Conservation (phyloP, 1,140 invertebrate species). For the Arion vulgaris region DNA sequence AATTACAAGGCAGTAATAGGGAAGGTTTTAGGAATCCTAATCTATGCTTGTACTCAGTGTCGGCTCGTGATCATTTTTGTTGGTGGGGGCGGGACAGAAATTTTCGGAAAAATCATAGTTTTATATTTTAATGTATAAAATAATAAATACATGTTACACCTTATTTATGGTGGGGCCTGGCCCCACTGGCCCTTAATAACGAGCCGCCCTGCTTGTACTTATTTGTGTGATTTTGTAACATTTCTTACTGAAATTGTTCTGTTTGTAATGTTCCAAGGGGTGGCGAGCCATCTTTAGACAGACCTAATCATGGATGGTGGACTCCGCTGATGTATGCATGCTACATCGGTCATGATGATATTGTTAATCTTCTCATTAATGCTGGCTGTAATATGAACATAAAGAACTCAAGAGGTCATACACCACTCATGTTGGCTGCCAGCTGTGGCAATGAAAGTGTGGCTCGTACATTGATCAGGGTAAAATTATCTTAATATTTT, state of each 20-base stretch:
- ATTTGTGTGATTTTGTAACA: too few relatives aligned
- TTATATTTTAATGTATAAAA: too few relatives aligned
- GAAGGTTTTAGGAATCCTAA: too few relatives aligned
- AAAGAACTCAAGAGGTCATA: constrained; percentile 73
- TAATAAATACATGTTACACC: too few relatives aligned
- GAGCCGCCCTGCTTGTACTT: too few relatives aligned
- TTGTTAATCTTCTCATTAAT: constrained; percentile 72
- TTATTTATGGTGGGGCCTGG: too few relatives aligned
- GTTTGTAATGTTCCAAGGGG: neutral
- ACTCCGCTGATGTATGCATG: constrained; percentile 76
- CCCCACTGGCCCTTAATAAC: too few relatives aligned
- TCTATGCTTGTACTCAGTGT: too few relatives aligned
- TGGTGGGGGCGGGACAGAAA: too few relatives aligned
- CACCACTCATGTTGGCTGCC: constrained; percentile 74
- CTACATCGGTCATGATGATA: constrained; percentile 74
- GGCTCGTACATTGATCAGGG: constrained; percentile 64
- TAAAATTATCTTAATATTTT: constrained; percentile 38
- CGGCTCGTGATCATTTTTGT: too few relatives aligned
- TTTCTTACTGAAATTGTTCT: neutral
- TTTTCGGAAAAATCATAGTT: too few relatives aligned
- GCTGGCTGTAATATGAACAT: constrained; percentile 71
- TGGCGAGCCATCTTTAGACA: constrained; percentile 54
- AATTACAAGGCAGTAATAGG: too few relatives aligned
- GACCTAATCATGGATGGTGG: constrained; percentile 73
- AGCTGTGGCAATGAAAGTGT: constrained; percentile 74